These are phyloP conservation scores for Drosophila mauritiana DNA, from an alignment of 1,140 invertebrate genomes.

Conservation along the genomic window DNA sequence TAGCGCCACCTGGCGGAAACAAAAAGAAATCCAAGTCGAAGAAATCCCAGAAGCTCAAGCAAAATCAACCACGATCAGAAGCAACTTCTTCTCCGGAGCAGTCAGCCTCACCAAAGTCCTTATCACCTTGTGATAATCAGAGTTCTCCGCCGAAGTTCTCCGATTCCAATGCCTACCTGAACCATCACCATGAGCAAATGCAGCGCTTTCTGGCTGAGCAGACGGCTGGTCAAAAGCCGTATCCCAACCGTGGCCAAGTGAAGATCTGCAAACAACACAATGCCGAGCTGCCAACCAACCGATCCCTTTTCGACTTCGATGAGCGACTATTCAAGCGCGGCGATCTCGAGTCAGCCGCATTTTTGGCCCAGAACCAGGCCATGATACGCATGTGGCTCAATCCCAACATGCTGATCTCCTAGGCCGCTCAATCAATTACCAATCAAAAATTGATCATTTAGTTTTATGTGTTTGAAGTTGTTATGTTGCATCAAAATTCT, in stretches of 20 bases:
- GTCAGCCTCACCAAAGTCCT: too few species aligned
- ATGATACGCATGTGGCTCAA: constrained; percentile 60
- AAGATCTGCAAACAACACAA: neutral
- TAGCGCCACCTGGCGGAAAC: neutral
- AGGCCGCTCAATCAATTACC: neutral
- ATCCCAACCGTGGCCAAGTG: constrained; percentile 15
- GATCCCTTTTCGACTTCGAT: constrained; percentile 28
- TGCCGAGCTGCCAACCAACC: constrained; percentile 10
- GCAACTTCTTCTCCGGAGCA: neutral
- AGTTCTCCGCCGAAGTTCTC: neutral
- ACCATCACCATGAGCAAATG: constrained; percentile 41
- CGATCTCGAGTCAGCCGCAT: constrained; percentile 47
- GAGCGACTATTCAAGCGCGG: constrained; percentile 40
- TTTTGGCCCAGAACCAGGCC: constrained; percentile 55
- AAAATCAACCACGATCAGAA: neutral
- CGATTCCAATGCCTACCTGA: constrained; percentile 42
- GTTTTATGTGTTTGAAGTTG: constrained; percentile 17
- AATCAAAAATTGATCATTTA: constrained; percentile 25
- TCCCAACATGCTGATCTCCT: constrained; percentile 45
- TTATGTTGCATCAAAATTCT: constrained; percentile 10
- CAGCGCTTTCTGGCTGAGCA: constrained; percentile 31
- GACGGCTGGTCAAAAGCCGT: constrained; percentile 10
- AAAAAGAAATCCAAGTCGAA: constrained; percentile 6
- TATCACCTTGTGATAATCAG: neutral
- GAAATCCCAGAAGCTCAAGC: neutral